A percentile compares a stretch with the other conserved stretches of the same genome.
Evolutionary conservation across 1,140 invertebrate species (phyloP).

Genomic region (Cydia amplana): DNA sequence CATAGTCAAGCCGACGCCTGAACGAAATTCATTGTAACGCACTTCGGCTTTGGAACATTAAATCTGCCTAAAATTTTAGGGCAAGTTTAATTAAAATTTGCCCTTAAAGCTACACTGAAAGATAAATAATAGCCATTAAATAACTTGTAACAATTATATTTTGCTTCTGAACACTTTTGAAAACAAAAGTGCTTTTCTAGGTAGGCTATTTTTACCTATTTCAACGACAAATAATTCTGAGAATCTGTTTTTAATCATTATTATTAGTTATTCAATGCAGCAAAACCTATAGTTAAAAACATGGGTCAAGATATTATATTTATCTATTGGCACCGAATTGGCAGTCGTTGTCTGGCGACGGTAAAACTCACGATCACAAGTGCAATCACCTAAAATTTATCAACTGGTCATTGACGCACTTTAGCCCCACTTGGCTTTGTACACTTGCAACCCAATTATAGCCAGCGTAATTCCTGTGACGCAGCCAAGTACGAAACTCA

Average conservation of each 20-base stretch:
- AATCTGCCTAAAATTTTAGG: background rate
- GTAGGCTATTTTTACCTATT: no score
- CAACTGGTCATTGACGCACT: background rate
- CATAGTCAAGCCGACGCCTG: background rate
- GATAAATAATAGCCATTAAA: background rate
- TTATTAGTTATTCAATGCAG: no score
- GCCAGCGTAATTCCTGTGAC: background rate
- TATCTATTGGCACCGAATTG: no score
- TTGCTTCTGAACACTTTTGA: background rate
- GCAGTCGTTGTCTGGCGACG: no score
- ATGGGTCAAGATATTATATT: no score
- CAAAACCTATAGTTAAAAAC: no score
- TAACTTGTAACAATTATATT: background rate
- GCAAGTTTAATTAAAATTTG: background rate
- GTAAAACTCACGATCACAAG: no score
- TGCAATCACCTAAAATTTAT: no score
- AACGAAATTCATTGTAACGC: constrained; percentile 7
- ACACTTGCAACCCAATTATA: background rate
- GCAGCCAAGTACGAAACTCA: background rate
- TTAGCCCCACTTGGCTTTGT: background rate
- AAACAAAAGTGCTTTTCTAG: background rate
- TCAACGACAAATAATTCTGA: no score
- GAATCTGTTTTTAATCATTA: no score
- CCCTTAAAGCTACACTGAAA: background rate
- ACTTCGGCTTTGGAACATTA: constrained; percentile 3